Conservation (phyloP, 1,140 invertebrate species). For the Laupala kohalensis region DNA sequence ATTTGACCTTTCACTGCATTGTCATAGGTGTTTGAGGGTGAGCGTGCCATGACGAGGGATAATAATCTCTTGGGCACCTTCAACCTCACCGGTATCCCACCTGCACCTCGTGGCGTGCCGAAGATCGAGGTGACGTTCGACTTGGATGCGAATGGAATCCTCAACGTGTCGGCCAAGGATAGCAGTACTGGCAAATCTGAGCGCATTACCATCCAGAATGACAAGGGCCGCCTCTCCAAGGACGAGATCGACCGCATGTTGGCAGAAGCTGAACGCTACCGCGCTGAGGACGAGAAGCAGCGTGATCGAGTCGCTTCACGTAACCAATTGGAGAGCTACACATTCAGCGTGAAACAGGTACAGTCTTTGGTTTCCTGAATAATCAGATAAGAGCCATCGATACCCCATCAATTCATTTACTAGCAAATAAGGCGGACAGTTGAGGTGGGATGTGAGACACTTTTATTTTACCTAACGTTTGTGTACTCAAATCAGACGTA, state of each 20-base stretch:
- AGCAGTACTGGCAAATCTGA: constrained; percentile 36
- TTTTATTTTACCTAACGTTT: too few relatives aligned
- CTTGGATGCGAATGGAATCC: constrained; percentile 22
- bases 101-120: constrained; percentile 33
- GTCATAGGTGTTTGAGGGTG: constrained; percentile 44
- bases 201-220: constrained; percentile 42
- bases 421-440: too few relatives aligned
- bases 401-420: too few relatives aligned
- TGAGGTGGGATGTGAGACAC: too few relatives aligned
- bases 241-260: constrained; percentile 49
- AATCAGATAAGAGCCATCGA: too few relatives aligned
- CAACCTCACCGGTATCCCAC: constrained; percentile 30
- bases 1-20: too few relatives aligned
- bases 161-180: constrained; percentile 40
- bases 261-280: constrained; percentile 50
- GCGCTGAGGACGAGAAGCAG: constrained; percentile 39
- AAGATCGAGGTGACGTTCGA: constrained; percentile 35
- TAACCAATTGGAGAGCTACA: constrained; percentile 56
- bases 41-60: constrained; percentile 36
- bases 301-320: constrained; percentile 42
- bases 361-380: neutral
- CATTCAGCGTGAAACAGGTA: constrained; percentile 48
- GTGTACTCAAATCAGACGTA: too few relatives aligned
- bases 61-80: constrained; percentile 49
- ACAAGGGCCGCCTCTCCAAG: constrained; percentile 39